Base-by-base conservation (phyloP, 2,797 vertebrate species). In the Tolypeutes matacus region DNA sequence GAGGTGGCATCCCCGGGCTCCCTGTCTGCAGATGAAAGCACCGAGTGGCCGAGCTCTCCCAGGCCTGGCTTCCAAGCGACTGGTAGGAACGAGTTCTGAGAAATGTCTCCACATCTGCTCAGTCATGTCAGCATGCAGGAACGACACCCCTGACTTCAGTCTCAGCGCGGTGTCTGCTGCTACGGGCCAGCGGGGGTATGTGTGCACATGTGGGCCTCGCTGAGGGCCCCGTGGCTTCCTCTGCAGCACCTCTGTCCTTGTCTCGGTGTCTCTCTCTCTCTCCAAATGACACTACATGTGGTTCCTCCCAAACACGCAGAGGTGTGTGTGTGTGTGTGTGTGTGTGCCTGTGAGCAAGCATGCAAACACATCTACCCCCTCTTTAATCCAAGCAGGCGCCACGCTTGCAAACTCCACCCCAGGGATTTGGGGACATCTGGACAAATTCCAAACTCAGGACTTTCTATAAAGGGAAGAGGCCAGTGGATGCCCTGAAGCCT, bases 1-100 rank as follows among this genome's bases (percentile, higher is more conserved):
- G 99, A 98, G 98, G 98, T 97, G 98, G 98, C 98, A 98, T 97
- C 97, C 86, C 94, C 98, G 49, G 73, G 98, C 98, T 98, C 98
- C 98, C 98, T 98, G 97, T 98, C 98, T 98, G 98, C 97, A 97
- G 98, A 96, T 96, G 96, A 95, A 94, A 97, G 94, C 94, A 82
- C 90, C 98, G 93, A 95, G 98, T 96, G 97, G 96, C 97, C 98
- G 98, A 97, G 97, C 98, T 98, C 97, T 98, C 96, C 98, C 95
- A 96, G 96, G 95, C 95, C 97, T 96, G 97, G 88, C 89, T 98
- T 98, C 97, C 97, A 98, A 98, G 98, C 98, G 98, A 98, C 96
- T 96, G 97, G 97, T 98, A 94, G 95, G 95, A 97, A 97, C 77
- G 49, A 69, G 86, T 64, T 23, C 88, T 91, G 97, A 97, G 94